Percentiles rank a stretch among this genome's conserved stretches.
Evolutionary conservation across 2,113 vertebrate species (phyloP).

Genomic region (Poeciliopsis turrubarensis): DNA sequence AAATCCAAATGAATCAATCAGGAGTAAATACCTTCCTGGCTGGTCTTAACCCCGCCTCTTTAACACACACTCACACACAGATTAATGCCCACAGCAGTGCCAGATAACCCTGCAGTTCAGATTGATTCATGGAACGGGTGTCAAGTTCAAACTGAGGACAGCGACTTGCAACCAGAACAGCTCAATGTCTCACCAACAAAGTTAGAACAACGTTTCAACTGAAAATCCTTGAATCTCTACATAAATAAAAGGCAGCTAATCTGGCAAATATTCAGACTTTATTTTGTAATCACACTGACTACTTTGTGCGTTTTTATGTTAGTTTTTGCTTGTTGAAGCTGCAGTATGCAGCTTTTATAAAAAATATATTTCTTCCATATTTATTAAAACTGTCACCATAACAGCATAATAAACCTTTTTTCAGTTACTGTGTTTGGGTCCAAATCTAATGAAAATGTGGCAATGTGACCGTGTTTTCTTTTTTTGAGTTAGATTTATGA

Average conservation of each 20-base stretch:
- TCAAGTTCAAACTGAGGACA: constrained; percentile 71
- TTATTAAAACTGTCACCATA: too few species aligned
- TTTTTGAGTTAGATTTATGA: too few species aligned
- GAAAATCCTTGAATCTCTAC: background rate
- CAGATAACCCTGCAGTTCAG: constrained; percentile 67
- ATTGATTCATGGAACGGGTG: constrained; percentile 66
- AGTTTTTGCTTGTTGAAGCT: too few species aligned
- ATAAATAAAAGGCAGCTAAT: background rate
- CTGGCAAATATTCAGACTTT: background rate
- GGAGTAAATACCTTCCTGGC: constrained; percentile 63
- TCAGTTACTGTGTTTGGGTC: too few species aligned
- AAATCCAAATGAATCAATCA: constrained; percentile 72
- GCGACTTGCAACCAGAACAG: constrained; percentile 22
- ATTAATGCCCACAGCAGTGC: constrained; percentile 29
- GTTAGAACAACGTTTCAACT: background rate
- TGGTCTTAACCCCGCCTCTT: constrained; percentile 46
- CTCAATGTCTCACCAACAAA: constrained; percentile 14
- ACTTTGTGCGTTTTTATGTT: too few species aligned
- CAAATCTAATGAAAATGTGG: too few species aligned
- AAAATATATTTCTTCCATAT: too few species aligned
- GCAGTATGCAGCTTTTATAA: too few species aligned
- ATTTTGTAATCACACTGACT: too few species aligned
- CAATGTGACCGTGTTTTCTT: too few species aligned
- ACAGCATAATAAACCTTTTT: too few species aligned
- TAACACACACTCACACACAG: constrained; percentile 28